Conservation (phyloP, 1,140 invertebrate genomes). For the Platyscapa corneri region DNA sequence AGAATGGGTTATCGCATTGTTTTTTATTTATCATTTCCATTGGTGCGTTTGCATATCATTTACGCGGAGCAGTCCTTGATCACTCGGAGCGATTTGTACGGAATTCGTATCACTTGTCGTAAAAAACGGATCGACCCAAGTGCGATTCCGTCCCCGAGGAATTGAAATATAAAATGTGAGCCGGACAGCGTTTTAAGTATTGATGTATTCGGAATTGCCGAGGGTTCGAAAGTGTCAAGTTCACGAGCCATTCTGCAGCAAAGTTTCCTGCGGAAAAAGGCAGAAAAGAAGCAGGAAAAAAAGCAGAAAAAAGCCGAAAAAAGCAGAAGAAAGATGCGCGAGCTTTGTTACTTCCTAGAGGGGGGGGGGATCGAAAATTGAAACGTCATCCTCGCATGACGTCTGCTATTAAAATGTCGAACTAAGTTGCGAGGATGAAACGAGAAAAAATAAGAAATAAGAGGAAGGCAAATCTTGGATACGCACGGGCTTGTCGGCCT, state of each 20-base stretch:
- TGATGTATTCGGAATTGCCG: slow-evolving; percentile 23
- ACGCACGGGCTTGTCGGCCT: not conserved
- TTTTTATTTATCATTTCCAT: not conserved
- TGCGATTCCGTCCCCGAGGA: not conserved
- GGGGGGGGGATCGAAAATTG: slow-evolving; percentile 53
- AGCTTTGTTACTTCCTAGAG: slow-evolving; percentile 22
- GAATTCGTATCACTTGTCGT: not conserved
- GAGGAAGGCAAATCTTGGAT: not conserved
- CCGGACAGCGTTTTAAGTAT: slow-evolving; percentile 9
- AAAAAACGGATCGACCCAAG: not conserved
- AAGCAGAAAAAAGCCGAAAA: too few species aligned
- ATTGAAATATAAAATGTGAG: slow-evolving; percentile 7
- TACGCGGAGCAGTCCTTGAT: too few species aligned
- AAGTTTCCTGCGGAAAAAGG: too few species aligned
- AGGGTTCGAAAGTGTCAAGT: slow-evolving; percentile 27
- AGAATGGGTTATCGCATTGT: not conserved
- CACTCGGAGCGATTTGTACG: not conserved
- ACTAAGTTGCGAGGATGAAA: slow-evolving; percentile 21
- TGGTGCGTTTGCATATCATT: not conserved
- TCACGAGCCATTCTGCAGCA: not conserved
- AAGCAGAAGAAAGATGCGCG: slow-evolving; percentile 6
- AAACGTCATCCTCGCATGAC: slow-evolving; percentile 43
- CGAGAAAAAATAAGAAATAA: not conserved
- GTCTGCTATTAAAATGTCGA: slow-evolving; percentile 43
- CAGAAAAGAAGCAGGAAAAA: too few species aligned